Percentiles rank a stretch among this genome's conserved stretches.
phyloP scores from a whole-genome alignment of 2,888 invertebrate genomes.

The Schrankia costaestrigalis region DNA sequence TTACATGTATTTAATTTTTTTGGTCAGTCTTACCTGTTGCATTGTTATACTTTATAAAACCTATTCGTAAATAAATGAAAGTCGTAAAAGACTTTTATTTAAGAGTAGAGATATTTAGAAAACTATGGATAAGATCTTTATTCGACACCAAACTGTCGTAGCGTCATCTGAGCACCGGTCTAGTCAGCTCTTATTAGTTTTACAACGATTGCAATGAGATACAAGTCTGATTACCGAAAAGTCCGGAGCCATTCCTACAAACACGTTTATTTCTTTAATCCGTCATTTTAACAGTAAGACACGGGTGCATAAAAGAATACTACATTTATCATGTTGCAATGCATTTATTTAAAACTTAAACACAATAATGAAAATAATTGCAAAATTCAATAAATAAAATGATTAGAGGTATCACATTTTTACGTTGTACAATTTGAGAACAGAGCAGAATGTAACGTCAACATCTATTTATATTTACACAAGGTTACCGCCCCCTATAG shows the following conservation, averaged over 20 bases:
- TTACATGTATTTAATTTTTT: too few relatives aligned
- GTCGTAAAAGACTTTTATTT: neutral
- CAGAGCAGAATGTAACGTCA: constrained; percentile 22
- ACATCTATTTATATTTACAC: constrained; percentile 38
- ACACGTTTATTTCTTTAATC: too few relatives aligned
- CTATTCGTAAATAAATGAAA: too few relatives aligned
- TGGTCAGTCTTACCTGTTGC: constrained; percentile 23
- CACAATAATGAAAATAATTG: constrained; percentile 33
- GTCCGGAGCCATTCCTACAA: too few relatives aligned
- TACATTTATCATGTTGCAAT: constrained; percentile 32
- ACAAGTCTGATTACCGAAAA: too few relatives aligned
- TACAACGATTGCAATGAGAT: too few relatives aligned
- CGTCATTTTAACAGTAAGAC: neutral
- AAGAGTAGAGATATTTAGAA: too few relatives aligned
- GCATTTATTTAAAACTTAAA: constrained; percentile 47
- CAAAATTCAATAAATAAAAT: constrained; percentile 38
- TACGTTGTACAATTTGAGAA: constrained; percentile 37
- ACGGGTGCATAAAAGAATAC: constrained; percentile 10
- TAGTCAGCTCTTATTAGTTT: too few relatives aligned
- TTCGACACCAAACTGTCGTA: too few relatives aligned
- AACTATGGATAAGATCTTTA: too few relatives aligned
- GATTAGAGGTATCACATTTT: constrained; percentile 51
- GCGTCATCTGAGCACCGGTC: too few relatives aligned
- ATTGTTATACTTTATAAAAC: too few relatives aligned
- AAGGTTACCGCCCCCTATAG: constrained; percentile 65